Percentiles rank a stretch among this genome's conserved stretches.
These are phyloP conservation scores for Chymomyza fuscimana DNA, from an alignment of 2,888 invertebrate species.

Conservation along the genomic window DNA sequence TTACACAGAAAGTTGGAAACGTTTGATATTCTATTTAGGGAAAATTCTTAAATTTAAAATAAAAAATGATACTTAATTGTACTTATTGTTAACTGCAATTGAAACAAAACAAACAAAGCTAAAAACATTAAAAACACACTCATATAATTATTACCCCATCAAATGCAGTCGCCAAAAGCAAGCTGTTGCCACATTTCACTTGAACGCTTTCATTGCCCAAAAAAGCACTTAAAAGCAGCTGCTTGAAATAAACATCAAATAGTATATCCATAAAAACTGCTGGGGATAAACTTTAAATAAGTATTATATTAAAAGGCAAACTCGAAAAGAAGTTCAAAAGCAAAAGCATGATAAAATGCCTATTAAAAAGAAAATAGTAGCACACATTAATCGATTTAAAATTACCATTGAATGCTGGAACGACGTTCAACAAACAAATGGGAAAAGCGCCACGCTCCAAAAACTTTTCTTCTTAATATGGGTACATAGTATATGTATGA, in stretches of 20 bases:
- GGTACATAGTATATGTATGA: no score
- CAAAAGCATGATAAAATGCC: slow-evolving; percentile 1
- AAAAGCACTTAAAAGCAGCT: slow-evolving; percentile 19
- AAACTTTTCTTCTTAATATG: slow-evolving; percentile 37
- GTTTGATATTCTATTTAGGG: no score
- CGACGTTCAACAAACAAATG: neutral
- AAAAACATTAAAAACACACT: neutral
- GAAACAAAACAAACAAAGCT: neutral
- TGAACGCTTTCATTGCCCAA: slow-evolving; percentile 12
- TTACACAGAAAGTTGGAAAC: no score
- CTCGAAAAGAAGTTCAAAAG: slow-evolving; percentile 1
- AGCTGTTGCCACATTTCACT: slow-evolving; percentile 36
- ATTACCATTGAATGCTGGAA: slow-evolving; percentile 26
- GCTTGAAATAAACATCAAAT: slow-evolving; percentile 25
- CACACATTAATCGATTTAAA: slow-evolving; percentile 39
- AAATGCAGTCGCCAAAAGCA: neutral
- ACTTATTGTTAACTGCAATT: neutral
- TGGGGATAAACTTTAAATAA: neutral
- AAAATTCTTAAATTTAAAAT: no score
- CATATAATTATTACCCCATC: neutral
- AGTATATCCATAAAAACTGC: slow-evolving; percentile 15
- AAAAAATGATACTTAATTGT: neutral
- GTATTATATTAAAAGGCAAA: slow-evolving; percentile 21
- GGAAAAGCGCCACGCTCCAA: neutral
- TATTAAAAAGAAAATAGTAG: slow-evolving; percentile 32